phyloP scores from a whole-genome alignment of 2,888 invertebrate genomes.

The Drosophila paramelanica region DNA sequence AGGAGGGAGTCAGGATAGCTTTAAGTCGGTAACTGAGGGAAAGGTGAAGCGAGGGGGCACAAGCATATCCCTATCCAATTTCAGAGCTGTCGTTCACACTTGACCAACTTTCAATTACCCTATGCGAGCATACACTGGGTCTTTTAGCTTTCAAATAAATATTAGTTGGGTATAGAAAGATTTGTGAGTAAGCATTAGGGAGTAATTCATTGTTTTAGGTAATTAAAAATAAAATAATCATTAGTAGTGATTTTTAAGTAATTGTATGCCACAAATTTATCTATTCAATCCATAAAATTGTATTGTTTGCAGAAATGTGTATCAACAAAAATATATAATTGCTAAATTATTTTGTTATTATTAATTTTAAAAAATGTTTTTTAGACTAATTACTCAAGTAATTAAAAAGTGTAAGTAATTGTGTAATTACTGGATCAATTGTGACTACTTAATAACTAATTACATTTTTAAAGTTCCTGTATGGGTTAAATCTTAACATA shows the following conservation, averaged over 20 bases:
- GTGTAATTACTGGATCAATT: no score
- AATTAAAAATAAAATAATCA: neutral
- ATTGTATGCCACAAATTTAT: neutral
- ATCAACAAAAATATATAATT: neutral
- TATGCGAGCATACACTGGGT: conserved; percentile 22
- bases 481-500: neutral
- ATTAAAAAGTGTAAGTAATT: neutral
- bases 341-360: no score
- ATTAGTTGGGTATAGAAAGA: neutral
- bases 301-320: no score
- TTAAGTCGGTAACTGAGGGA: neutral
- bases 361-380: no score
- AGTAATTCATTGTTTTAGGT: neutral
- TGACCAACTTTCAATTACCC: conserved; percentile 79
- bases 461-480: neutral
- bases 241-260: neutral
- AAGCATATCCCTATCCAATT: conserved; percentile 33
- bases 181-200: neutral
- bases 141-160: neutral
- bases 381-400: no score
- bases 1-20: conserved; percentile 7
- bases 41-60: neutral
- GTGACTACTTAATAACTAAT: neutral
- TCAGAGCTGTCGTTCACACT: conserved; percentile 61
- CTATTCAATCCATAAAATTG: no score